Conservation (phyloP, 2,888 invertebrate genomes). For the Archips xylosteana region DNA sequence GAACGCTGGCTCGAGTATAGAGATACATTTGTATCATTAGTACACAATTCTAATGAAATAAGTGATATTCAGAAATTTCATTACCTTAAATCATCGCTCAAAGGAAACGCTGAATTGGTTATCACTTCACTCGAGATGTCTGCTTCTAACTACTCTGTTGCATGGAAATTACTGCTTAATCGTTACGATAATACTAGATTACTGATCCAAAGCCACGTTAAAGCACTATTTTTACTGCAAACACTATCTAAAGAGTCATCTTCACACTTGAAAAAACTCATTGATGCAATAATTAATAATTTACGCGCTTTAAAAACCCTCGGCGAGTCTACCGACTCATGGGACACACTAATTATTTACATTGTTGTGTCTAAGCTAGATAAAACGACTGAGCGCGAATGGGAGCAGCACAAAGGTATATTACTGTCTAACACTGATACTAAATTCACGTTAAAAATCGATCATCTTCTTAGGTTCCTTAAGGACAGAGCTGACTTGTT, state of each 20-base stretch:
- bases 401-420: slow-evolving; percentile 23
- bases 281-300: slow-evolving; percentile 1
- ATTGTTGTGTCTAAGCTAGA: no score
- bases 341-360: slow-evolving; percentile 33
- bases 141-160: neutral
- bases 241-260: neutral
- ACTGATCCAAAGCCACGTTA: neutral
- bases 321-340: slow-evolving; percentile 20
- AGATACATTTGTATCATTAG: no score
- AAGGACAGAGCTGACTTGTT: slow-evolving; percentile 4
- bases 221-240: neutral
- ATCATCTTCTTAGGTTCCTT: neutral
- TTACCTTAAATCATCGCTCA: no score
- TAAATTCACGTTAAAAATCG: neutral
- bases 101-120: no score
- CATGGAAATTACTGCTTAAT: slow-evolving; percentile 10
- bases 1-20: no score
- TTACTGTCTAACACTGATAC: neutral
- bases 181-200: slow-evolving; percentile 4
- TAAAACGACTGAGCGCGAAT: slow-evolving; percentile 29
- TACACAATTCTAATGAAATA: no score
- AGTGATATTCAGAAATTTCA: no score
- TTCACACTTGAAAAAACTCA: neutral
- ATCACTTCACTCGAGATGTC: neutral
- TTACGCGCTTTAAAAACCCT: slow-evolving; percentile 25